Base-by-base conservation (phyloP, 1,140 invertebrate genomes). In the Drosophila persimilis region DNA sequence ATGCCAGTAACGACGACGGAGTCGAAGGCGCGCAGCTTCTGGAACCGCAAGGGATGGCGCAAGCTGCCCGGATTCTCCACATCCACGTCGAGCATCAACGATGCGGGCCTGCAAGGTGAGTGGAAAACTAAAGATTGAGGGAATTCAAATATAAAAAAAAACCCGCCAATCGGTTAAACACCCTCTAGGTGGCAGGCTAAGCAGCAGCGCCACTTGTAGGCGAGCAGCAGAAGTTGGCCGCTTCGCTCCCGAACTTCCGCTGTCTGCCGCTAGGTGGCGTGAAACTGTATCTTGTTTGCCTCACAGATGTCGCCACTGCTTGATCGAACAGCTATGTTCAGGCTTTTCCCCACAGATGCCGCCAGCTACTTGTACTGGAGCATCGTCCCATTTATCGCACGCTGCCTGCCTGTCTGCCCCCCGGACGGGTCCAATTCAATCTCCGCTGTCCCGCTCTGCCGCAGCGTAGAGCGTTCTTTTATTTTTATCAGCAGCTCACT, bases 21-120 rank as follows among this genome's bases (percentile, higher is more conserved):
- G 35, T 91, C 90, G 41, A 91, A 91, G 58, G 90, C 90, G n/a
- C 93, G 92, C 55, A 93, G 94, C 41, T 95, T 95, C 79, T 94
- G 94, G 93, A 95, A 94, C 66, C 94, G 94, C 91, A 95, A 95
- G 79, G 93, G 94, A 1, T 96, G 95, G 95, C 95, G 94, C 81
- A 96, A 96, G 90, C 92, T 96, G 64, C 94, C 95, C 17, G 94
- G 94, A 15, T 94, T 96, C 63, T 94, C 94, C 44, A 90, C 86
- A 6, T 94, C 93, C 77, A 95, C 93, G 31, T 94, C 93, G 73
- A 95, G 94, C 81, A 94, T 94, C 76, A 94, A 94, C 65, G 94
- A 94, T 83, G 92, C 93, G 13, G 93, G 94, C 63, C 90, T 94
- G 64, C 92, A 93, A 90, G 93, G 94, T 94, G 84, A 93, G 92